phyloP scores from a whole-genome alignment of 2,113 vertebrate species.

The Oreochromis tanganicae region DNA sequence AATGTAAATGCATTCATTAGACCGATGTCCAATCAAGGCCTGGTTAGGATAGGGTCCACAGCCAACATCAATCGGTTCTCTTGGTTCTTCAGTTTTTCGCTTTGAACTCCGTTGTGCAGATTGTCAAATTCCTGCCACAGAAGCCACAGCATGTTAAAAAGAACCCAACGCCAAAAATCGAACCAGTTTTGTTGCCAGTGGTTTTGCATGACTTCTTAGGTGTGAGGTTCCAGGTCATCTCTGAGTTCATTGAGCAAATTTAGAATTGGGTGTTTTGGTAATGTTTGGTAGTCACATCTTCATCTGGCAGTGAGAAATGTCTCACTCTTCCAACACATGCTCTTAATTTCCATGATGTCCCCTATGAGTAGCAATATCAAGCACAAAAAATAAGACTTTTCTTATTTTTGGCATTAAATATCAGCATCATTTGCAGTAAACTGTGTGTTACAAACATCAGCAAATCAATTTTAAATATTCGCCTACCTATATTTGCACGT shows the following conservation, averaged over 20 bases:
- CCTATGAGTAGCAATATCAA: background rate
- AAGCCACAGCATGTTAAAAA: accelerated
- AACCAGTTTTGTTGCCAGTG: background rate
- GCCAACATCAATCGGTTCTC: background rate
- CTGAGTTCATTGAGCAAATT: background rate
- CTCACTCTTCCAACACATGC: background rate
- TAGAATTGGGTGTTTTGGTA: background rate
- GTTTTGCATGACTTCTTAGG: background rate
- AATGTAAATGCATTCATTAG: background rate
- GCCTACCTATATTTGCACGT: background rate
- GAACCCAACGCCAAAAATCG: background rate
- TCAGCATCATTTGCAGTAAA: background rate
- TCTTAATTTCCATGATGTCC: background rate
- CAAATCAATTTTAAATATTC: background rate
- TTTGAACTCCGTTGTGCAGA: background rate
- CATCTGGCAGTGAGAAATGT: background rate
- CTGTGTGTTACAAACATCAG: background rate
- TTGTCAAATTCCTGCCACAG: background rate
- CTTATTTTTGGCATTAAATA: background rate
- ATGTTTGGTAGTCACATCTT: background rate
- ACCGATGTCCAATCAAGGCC: background rate
- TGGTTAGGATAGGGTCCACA: background rate
- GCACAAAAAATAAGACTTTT: accelerated
- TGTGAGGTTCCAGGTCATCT: background rate
- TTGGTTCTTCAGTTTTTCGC: background rate